These are phyloP conservation scores for Tachysurus fulvidraco DNA, from an alignment of 2,113 vertebrate genomes.

Conservation along the genomic window DNA sequence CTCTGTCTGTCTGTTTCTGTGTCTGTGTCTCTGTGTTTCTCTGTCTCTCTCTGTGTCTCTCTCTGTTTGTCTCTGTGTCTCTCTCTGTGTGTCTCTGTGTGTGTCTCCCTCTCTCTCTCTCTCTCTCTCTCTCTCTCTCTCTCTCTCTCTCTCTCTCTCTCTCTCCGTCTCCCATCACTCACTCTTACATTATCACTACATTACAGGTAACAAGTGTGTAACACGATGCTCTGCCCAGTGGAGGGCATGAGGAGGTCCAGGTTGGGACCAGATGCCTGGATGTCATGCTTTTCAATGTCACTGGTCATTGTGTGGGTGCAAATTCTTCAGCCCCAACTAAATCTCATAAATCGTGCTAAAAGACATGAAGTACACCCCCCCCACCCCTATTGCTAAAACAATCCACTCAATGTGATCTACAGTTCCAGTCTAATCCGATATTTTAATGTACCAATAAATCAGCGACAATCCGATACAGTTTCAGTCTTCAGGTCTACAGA, in stretches of 20 bases:
- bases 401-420: no score
- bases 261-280: neutral
- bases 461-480: neutral
- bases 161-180: neutral
- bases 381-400: no score
- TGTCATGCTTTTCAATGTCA: neutral
- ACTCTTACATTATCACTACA: neutral
- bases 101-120: neutral
- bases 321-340: neutral
- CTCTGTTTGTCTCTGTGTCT: no score
- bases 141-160: no score
- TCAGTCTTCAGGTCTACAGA: neutral
- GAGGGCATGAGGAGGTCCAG: neutral
- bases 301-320: neutral
- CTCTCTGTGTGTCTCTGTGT: no score
- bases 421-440: no score
- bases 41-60: neutral
- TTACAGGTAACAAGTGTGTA: neutral
- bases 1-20: no score
- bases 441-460: neutral
- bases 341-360: neutral
- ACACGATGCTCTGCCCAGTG: neutral
- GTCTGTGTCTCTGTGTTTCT: no score
- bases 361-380: no score
- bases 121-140: no score